A percentile compares a stretch with the other conserved stretches of the same genome.
phyloP scores from a whole-genome alignment of 2,888 invertebrate genomes.

The Pterobdella sp. region DNA sequence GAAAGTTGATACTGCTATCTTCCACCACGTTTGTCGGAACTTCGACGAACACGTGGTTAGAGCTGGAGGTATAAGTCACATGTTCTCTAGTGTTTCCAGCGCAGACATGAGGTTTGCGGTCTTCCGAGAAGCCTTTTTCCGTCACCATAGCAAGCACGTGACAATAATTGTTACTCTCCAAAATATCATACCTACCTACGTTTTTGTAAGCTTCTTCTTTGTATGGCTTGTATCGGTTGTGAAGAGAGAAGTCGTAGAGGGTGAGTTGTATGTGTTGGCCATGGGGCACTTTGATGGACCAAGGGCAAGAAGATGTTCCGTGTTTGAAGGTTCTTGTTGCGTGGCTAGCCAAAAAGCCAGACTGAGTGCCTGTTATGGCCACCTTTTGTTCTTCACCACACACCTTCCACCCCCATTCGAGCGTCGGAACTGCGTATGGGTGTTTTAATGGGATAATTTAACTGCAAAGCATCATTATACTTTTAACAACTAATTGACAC shows the following conservation, averaged over 20 bases:
- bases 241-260: slow-evolving; percentile 29
- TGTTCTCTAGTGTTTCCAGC: slow-evolving; percentile 18
- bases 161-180: slow-evolving; percentile 24
- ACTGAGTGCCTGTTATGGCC: background rate
- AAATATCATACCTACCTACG: background rate
- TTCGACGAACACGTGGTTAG: slow-evolving; percentile 17
- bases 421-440: slow-evolving; percentile 1
- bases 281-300: slow-evolving; percentile 28
- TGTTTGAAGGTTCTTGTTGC: slow-evolving; percentile 18
- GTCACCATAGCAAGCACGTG: slow-evolving; percentile 26
- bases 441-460: background rate
- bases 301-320: slow-evolving; percentile 27
- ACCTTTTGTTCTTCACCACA: background rate
- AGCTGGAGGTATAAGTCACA: slow-evolving; percentile 20
- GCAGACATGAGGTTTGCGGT: slow-evolving; percentile 22
- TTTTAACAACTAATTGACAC: too few species aligned
- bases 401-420: slow-evolving; percentile 10
- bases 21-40: slow-evolving; percentile 17
- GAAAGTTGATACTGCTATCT: slow-evolving; percentile 24
- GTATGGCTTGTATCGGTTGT: slow-evolving; percentile 24
- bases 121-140: slow-evolving; percentile 18
- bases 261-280: slow-evolving; percentile 30
- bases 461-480: too few species aligned
- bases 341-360: slow-evolving; percentile 28
- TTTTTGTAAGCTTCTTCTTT: background rate